Percentiles rank a stretch among this genome's conserved stretches.
phyloP scores from a whole-genome alignment of 1,140 invertebrate genomes.

The Penaeus indicus region DNA sequence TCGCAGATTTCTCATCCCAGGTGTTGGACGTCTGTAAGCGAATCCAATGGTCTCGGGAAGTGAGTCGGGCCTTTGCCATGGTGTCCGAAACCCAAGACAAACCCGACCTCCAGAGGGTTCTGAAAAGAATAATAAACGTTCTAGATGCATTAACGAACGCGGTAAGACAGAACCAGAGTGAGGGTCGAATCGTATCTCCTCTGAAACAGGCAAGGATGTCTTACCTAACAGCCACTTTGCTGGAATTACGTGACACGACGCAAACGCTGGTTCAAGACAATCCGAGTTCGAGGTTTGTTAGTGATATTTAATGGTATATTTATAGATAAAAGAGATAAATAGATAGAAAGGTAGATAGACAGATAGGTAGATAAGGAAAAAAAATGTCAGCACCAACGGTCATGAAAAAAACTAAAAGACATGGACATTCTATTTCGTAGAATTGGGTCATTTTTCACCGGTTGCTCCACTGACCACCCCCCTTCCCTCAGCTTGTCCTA shows the following conservation, averaged over 20 bases:
- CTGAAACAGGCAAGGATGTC: slow-evolving; percentile 24
- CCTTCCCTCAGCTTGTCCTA: slow-evolving; percentile 31
- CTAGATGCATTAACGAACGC: slow-evolving; percentile 25
- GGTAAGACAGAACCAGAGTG: not conserved
- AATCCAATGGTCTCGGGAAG: slow-evolving; percentile 41
- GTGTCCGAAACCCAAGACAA: not conserved
- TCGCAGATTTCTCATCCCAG: not conserved
- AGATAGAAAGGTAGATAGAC: not conserved
- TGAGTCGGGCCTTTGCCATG: not conserved
- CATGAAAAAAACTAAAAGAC: too few relatives aligned
- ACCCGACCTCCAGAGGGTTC: slow-evolving; percentile 19
- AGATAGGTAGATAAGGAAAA: too few relatives aligned
- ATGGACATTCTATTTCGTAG: too few relatives aligned
- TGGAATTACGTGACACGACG: slow-evolving; percentile 47
- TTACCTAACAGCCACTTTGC: slow-evolving; percentile 33
- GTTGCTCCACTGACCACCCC: not conserved
- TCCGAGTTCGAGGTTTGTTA: slow-evolving; percentile 27
- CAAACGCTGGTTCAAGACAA: slow-evolving; percentile 22
- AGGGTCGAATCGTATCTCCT: not conserved
- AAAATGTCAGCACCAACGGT: too few relatives aligned
- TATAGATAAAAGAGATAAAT: not conserved
- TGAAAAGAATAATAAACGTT: not conserved
- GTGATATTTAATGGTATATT: not conserved
- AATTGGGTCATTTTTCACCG: too few relatives aligned
- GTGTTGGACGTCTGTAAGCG: slow-evolving; percentile 53